phyloP scores from a whole-genome alignment of 2,888 invertebrate genomes.

The Norana najaformis region DNA sequence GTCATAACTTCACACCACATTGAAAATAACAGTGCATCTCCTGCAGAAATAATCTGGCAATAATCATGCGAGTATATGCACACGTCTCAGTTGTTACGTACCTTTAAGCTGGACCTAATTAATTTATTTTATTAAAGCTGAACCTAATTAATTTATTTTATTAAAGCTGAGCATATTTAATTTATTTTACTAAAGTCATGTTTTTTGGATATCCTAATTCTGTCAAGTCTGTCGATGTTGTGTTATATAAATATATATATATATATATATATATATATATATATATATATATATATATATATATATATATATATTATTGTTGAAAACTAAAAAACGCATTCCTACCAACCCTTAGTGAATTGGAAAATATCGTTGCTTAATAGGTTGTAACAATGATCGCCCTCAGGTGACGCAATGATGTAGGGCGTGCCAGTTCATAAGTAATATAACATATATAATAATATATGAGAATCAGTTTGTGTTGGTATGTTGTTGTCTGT shows the following conservation, averaged over 20 bases:
- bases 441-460: too few relatives aligned
- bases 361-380: background rate
- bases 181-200: too few relatives aligned
- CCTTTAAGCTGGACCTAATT: background rate
- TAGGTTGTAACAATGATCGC: background rate
- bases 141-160: conserved; percentile 10
- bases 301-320: background rate
- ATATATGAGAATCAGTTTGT: background rate
- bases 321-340: background rate
- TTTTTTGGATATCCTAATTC: background rate
- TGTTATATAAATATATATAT: too few relatives aligned
- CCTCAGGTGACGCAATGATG: conserved; percentile 5
- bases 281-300: too few relatives aligned
- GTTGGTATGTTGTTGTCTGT: background rate
- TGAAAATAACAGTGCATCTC: background rate
- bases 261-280: too few relatives aligned
- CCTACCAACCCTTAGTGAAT: background rate
- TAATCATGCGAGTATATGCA: background rate
- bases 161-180: too few relatives aligned
- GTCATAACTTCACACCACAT: background rate
- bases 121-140: background rate
- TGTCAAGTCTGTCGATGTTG: background rate
- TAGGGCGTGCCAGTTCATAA: background rate
- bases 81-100: background rate
- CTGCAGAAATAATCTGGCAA: background rate